These are phyloP conservation scores for Semibalanus balanoides DNA, from an alignment of 1,140 invertebrate genomes.

Conservation along the genomic window DNA sequence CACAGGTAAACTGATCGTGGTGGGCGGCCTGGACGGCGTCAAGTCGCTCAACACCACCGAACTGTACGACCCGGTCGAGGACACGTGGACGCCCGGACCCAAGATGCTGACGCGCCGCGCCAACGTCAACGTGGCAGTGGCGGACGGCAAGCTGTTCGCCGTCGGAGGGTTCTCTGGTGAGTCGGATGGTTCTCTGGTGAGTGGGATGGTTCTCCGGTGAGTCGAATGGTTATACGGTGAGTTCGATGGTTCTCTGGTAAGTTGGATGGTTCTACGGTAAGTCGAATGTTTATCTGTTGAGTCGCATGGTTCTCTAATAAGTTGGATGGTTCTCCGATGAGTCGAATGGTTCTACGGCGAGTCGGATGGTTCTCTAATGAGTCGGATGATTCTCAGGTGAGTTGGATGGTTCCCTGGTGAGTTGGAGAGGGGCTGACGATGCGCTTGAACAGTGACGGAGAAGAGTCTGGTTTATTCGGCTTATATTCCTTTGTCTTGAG, in stretches of 20 bases:
- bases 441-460: too few relatives aligned
- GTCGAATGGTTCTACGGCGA: too few relatives aligned
- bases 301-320: too few relatives aligned
- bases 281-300: too few relatives aligned
- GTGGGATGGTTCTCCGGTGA: not conserved
- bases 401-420: too few relatives aligned
- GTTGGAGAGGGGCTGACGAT: too few relatives aligned
- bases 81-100: constrained; percentile 50
- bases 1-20: constrained; percentile 44
- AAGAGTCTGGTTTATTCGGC: too few relatives aligned
- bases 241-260: not conserved
- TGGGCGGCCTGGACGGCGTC: constrained; percentile 56
- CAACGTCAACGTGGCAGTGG: constrained; percentile 54
- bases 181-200: constrained; percentile 4
- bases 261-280: not conserved
- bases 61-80: constrained; percentile 44
- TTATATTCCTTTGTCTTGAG: too few relatives aligned
- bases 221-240: not conserved
- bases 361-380: too few relatives aligned
- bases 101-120: constrained; percentile 48
- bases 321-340: too few relatives aligned
- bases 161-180: constrained; percentile 60
- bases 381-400: too few relatives aligned
- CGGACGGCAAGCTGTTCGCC: constrained; percentile 53
- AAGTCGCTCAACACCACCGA: constrained; percentile 52